Evolutionary conservation across 2,888 invertebrate species (phyloP).

Genomic region (Sclerodermus sp.): DNA sequence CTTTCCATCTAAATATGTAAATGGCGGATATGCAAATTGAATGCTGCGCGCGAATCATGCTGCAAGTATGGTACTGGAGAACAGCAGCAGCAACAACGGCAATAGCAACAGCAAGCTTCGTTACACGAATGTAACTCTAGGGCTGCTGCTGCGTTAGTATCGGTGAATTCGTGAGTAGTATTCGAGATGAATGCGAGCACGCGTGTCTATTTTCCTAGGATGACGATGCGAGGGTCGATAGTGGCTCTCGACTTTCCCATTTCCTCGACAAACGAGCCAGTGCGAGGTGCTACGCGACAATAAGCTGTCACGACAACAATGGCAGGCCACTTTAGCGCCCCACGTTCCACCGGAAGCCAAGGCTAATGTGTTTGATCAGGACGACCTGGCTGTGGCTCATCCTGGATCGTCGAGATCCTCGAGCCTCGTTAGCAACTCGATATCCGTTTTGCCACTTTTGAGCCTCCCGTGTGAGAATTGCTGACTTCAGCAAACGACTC

Average conservation of each 20-base stretch:
- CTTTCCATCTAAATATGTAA: too few relatives aligned
- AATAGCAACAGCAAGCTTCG: too few relatives aligned
- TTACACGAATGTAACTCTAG: too few relatives aligned
- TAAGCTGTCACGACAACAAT: constrained; percentile 8
- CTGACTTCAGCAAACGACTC: too few relatives aligned
- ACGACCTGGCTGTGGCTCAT: constrained; percentile 28
- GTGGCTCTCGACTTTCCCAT: constrained; percentile 49
- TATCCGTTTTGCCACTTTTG: constrained; percentile 34
- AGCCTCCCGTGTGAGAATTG: background rate
- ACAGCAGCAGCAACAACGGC: too few relatives aligned
- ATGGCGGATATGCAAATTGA: too few relatives aligned
- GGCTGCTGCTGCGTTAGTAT: too few relatives aligned
- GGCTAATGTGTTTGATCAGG: constrained; percentile 57
- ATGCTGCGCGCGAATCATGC: too few relatives aligned
- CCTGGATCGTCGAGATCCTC: constrained; percentile 19
- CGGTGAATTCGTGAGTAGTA: too few relatives aligned
- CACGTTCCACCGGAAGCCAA: constrained; percentile 50
- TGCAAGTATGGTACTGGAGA: too few relatives aligned
- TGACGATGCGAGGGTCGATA: constrained; percentile 19
- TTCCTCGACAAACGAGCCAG: constrained; percentile 35
- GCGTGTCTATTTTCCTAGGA: background rate
- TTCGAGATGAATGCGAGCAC: too few relatives aligned
- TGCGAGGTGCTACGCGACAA: constrained; percentile 21
- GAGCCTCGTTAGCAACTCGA: constrained; percentile 37
- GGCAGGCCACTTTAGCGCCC: constrained; percentile 17